phyloP scores from a whole-genome alignment of 2,797 vertebrate genomes.

The Australoheros facetus region DNA sequence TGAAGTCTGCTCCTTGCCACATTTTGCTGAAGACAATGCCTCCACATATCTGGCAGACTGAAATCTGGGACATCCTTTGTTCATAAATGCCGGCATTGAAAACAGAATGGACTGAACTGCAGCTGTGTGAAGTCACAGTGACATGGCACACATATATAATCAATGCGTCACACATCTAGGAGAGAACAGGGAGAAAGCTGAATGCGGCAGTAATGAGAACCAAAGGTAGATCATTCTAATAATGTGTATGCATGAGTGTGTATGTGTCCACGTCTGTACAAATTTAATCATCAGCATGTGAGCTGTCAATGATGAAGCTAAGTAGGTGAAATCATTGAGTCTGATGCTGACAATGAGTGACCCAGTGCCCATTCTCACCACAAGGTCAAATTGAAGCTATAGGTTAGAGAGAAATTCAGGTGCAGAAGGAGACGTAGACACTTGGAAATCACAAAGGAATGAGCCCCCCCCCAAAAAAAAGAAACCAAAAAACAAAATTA shows the following conservation, averaged over 20 bases:
- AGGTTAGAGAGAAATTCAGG: slow-evolving; percentile 9
- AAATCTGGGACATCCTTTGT: slow-evolving; percentile 48
- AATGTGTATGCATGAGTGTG: not conserved
- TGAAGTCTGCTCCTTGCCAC: slow-evolving; percentile 34
- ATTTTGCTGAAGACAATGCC: slow-evolving; percentile 52
- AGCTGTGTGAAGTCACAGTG: slow-evolving; percentile 34
- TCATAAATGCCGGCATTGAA: slow-evolving; percentile 30
- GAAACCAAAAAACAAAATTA: slow-evolving; percentile 7
- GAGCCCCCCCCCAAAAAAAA: not conserved
- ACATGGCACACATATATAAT: slow-evolving; percentile 33
- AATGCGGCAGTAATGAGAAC: slow-evolving; percentile 29
- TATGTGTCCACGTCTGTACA: not conserved
- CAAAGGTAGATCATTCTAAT: slow-evolving; percentile 9
- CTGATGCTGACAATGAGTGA: slow-evolving; percentile 27
- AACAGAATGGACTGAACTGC: slow-evolving; percentile 38
- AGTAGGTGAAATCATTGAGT: slow-evolving; percentile 41
- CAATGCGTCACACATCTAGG: slow-evolving; percentile 12
- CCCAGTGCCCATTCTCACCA: slow-evolving; percentile 19
- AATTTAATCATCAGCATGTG: slow-evolving; percentile 1
- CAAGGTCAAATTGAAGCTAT: slow-evolving; percentile 43
- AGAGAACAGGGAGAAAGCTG: not conserved
- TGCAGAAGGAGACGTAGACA: slow-evolving; percentile 8
- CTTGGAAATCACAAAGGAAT: not conserved
- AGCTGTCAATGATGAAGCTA: slow-evolving; percentile 13
- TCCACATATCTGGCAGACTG: slow-evolving; percentile 20